These are phyloP conservation scores for Haemorhous mexicanus DNA, from an alignment of 2,113 vertebrate genomes.

Conservation along the genomic window DNA sequence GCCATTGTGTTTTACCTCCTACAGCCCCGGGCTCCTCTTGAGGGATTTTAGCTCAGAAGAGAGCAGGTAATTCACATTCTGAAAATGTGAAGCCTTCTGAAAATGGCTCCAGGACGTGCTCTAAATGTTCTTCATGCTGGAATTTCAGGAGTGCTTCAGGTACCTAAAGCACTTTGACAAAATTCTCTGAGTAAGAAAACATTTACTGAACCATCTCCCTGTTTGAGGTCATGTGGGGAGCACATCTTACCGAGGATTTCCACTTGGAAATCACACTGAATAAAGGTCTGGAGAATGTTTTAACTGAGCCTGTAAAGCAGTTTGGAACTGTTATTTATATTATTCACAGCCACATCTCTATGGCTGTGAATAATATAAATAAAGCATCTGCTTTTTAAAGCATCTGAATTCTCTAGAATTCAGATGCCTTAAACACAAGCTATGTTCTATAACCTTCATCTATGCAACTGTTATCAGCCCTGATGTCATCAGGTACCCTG, in stretches of 20 bases:
- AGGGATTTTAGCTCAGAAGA: not conserved
- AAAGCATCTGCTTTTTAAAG: too few relatives aligned
- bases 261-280: fast-evolving
- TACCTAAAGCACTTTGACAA: not conserved
- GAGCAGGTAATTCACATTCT: not conserved
- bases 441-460: fast-evolving
- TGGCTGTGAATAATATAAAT: too few relatives aligned
- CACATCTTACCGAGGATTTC: not conserved
- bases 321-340: too few relatives aligned
- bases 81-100: not conserved
- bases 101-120: not conserved
- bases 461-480: not conserved
- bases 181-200: not conserved
- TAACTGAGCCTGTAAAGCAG: not conserved
- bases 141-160: not conserved
- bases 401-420: too few relatives aligned
- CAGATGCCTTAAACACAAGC: not conserved
- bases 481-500: not conserved
- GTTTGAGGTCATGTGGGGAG: fast-evolving
- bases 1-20: not conserved
- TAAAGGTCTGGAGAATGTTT: not conserved
- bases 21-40: not conserved
- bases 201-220: not conserved
- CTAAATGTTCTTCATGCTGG: not conserved
- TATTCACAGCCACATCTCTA: too few relatives aligned